Percentiles rank a stretch among this genome's conserved stretches.
These are phyloP conservation scores for Cenopis cana DNA, from an alignment of 2,888 invertebrate species.

Conservation along the genomic window DNA sequence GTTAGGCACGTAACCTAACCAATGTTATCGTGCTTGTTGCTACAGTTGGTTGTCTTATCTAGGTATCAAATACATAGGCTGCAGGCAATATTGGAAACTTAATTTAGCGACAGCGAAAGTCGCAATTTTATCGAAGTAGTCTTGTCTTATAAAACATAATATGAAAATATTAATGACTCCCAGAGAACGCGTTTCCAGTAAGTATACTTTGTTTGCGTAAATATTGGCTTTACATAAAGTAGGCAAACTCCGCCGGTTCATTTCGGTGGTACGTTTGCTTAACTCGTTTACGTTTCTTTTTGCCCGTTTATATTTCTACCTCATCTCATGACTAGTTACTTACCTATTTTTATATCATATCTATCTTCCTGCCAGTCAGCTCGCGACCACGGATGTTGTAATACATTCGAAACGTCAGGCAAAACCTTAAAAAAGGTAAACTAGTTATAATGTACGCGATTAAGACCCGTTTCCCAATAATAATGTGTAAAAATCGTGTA, in stretches of 20 bases:
- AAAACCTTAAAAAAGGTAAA: no score
- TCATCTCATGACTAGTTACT: not conserved
- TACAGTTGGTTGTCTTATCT: no score
- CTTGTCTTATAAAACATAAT: not conserved
- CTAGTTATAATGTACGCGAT: no score
- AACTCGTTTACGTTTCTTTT: slow-evolving; percentile 17
- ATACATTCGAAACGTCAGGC: no score
- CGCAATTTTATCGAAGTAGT: not conserved
- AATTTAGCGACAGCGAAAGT: not conserved
- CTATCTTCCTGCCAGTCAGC: no score
- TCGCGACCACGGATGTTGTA: no score
- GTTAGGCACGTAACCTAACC: no score
- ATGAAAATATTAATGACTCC: slow-evolving; percentile 13
- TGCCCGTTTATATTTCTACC: not conserved
- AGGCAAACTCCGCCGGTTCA: slow-evolving; percentile 14
- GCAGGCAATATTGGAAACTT: not conserved
- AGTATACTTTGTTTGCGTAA: slow-evolving; percentile 22
- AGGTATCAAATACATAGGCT: no score
- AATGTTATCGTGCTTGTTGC: no score
- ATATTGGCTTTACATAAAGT: slow-evolving; percentile 27
- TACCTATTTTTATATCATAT: not conserved
- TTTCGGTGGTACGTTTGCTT: slow-evolving; percentile 18
- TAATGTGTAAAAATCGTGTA: no score
- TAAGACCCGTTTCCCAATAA: no score
- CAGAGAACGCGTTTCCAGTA: not conserved